Percentiles rank a stretch among this genome's conserved stretches.
These are phyloP conservation scores for Dendropsophus ebraccatus DNA, from an alignment of 2,113 vertebrate genomes.

Conservation along the genomic window DNA sequence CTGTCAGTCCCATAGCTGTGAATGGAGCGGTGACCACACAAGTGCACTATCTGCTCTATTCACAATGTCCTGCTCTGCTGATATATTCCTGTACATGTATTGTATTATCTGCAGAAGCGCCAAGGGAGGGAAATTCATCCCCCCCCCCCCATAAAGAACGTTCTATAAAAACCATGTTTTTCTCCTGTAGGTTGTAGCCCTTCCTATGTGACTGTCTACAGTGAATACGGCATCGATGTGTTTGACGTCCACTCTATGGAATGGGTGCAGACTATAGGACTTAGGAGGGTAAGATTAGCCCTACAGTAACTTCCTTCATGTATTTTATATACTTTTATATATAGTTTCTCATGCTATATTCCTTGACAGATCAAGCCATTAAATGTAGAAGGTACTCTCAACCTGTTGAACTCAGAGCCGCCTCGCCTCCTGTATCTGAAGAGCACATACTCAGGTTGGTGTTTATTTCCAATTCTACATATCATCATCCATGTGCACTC, in stretches of 20 bases:
- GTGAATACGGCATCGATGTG: slow-evolving; percentile 93
- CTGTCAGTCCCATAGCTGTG: no score
- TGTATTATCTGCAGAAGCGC: no score
- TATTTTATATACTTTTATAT: no score
- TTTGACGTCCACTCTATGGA: slow-evolving; percentile 89
- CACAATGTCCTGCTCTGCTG: no score
- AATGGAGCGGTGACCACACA: no score
- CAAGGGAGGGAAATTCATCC: no score
- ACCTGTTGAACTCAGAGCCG: slow-evolving; percentile 88
- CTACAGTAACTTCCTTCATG: neutral
- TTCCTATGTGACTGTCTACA: slow-evolving; percentile 90
- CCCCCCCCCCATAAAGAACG: no score
- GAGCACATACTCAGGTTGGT: slow-evolving; percentile 83
- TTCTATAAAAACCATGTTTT: no score
- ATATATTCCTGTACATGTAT: no score
- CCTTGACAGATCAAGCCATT: slow-evolving; percentile 85
- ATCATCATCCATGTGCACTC: neutral
- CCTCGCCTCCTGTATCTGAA: slow-evolving; percentile 91
- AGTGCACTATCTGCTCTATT: no score
- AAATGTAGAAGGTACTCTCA: slow-evolving; percentile 88
- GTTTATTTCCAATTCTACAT: neutral
- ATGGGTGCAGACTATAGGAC: slow-evolving; percentile 95
- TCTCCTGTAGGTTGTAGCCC: slow-evolving; percentile 82
- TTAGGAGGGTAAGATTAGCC: slow-evolving; percentile 79
- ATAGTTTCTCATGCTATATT: neutral